These are phyloP conservation scores for Copidosoma aretas DNA, from an alignment of 2,888 invertebrate species.

Conservation along the genomic window DNA sequence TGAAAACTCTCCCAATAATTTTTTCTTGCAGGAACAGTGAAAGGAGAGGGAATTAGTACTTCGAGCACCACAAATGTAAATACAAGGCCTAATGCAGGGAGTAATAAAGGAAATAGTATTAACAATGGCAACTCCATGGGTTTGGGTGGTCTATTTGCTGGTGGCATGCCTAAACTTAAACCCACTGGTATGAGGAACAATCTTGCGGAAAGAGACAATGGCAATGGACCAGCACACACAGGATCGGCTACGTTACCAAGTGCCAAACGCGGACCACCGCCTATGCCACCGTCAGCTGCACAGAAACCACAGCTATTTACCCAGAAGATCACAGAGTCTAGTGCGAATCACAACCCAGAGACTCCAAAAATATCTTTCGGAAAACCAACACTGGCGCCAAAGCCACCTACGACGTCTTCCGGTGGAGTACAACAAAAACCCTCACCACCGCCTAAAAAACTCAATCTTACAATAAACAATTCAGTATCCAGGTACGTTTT, in stretches of 20 bases:
- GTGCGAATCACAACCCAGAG: slow-evolving; percentile 63
- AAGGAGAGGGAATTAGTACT: slow-evolving; percentile 49
- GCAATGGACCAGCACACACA: slow-evolving; percentile 44
- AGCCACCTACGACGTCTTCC: slow-evolving; percentile 71
- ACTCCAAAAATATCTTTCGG: slow-evolving; percentile 62
- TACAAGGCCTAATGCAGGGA: slow-evolving; percentile 41
- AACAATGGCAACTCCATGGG: slow-evolving; percentile 57
- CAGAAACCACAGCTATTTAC: slow-evolving; percentile 70
- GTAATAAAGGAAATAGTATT: slow-evolving; percentile 42
- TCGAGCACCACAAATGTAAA: slow-evolving; percentile 48
- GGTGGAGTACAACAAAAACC: slow-evolving; percentile 63
- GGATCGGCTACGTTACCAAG: slow-evolving; percentile 45
- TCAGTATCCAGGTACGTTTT: slow-evolving; percentile 66
- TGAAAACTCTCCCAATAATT: not conserved
- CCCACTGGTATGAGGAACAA: slow-evolving; percentile 68
- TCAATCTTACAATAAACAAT: slow-evolving; percentile 59
- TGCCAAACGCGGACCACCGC: slow-evolving; percentile 77
- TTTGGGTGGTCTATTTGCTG: slow-evolving; percentile 79
- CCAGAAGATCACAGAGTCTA: slow-evolving; percentile 19
- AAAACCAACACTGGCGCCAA: slow-evolving; percentile 84
- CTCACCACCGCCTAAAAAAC: slow-evolving; percentile 73
- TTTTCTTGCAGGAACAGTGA: slow-evolving; percentile 52
- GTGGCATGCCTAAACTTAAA: slow-evolving; percentile 82
- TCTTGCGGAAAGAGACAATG: slow-evolving; percentile 49
- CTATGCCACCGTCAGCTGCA: slow-evolving; percentile 74